Conservation (phyloP, 1,140 invertebrate genomes). For the Panagrolaimus sp. region DNA sequence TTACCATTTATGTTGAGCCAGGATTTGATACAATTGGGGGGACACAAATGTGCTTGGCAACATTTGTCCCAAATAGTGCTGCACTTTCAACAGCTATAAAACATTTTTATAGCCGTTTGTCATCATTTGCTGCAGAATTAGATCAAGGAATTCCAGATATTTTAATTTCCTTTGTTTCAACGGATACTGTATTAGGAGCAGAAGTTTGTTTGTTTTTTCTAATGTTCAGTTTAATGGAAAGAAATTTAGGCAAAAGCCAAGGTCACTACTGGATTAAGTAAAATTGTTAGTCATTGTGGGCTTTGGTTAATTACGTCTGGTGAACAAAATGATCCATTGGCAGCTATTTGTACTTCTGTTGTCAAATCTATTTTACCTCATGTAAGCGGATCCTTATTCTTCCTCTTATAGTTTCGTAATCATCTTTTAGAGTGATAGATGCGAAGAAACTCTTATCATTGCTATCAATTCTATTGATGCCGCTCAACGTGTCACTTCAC, state of each 20-base stretch:
- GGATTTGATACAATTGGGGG: background rate
- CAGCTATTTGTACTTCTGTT: conserved; percentile 20
- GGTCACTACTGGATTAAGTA: conserved; percentile 22
- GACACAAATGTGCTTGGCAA: conserved; percentile 26
- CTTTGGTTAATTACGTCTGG: conserved; percentile 43
- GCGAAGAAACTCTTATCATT: conserved; percentile 29
- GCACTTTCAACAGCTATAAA: conserved; percentile 35
- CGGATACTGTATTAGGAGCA: conserved; percentile 5
- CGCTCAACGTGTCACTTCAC: background rate
- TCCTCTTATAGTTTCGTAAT: background rate
- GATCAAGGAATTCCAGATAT: conserved; percentile 51
- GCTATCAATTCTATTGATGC: conserved; percentile 25
- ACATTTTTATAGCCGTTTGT: conserved; percentile 40
- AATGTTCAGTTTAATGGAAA: conserved; percentile 4
- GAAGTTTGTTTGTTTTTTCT: background rate
- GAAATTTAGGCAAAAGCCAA: conserved; percentile 20
- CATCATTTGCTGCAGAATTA: conserved; percentile 33
- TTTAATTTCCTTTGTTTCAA: conserved; percentile 40
- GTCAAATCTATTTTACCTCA: conserved; percentile 33
- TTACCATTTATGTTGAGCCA: conserved; percentile 10
- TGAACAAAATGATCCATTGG: conserved; percentile 39
- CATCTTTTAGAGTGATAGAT: conserved; percentile 15
- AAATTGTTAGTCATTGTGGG: conserved; percentile 31
- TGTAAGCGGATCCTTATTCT: conserved; percentile 1
- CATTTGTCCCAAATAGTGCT: conserved; percentile 22